Base-by-base conservation (phyloP, 2,113 vertebrate genomes). In the Empidonax alnorum region DNA sequence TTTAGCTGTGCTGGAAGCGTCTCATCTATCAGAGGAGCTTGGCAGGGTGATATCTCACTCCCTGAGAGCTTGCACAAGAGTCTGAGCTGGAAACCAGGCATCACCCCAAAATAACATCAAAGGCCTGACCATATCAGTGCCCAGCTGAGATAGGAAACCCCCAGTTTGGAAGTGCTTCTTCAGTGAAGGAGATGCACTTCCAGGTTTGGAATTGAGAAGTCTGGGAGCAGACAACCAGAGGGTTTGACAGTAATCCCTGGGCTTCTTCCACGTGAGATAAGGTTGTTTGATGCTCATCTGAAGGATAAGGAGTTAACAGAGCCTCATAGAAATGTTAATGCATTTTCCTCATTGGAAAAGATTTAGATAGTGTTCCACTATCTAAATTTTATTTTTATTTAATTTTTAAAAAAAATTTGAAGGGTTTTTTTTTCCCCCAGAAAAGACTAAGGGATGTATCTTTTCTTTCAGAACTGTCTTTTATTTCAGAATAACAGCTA, bases 61-160 rank as follows among this genome's bases (percentile, higher is more conserved):
- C 4, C 63, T 72, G 56, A 74, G 88, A 71, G 80, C 24, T 67
- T 71, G 76, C 84, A 52, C 71, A 79, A 89, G 95, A 79, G 96
- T 62, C 58, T 79, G 49, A 79, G 37, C 21, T 75, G 92, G 92
- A 80, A 95, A 87, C 41, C 84, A 91, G 81, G 66, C 62, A 72
- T 37, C 52, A 12, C 61, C 89, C 93, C 12, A 9, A 91, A 96
- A 97, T 94, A 96, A 66, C 95, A 95, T 93, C 91, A 96, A 96
- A 94, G 95, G 63, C 42, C n/a, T 42, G 74, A 28, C 46, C 46
- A 0, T 68, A 10, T 35, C 81, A 10, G 4, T 22, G 49, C 73
- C 66, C 50, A n/a, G 47, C 47, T 39, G 81, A 67, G 84, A 91
- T 24, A 58, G 84, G 77, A 62, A 28, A 39, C 74, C 90, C 86